These are phyloP conservation scores for Anastatus disparis DNA, from an alignment of 1,140 invertebrate species.

Conservation along the genomic window DNA sequence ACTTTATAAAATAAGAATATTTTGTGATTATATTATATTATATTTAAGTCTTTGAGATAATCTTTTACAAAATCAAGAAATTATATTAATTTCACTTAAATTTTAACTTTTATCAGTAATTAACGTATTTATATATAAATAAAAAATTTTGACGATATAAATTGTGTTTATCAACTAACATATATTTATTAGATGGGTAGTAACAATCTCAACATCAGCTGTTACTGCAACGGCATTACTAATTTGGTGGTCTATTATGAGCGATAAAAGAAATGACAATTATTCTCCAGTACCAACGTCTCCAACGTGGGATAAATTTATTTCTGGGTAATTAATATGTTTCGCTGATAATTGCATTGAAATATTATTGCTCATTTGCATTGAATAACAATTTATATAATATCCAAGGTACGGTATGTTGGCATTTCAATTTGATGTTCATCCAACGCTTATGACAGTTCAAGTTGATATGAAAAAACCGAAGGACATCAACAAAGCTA, in stretches of 20 bases:
- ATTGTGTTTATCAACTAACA: too few species aligned
- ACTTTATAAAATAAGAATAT: too few species aligned
- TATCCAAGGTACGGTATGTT: conserved; percentile 59
- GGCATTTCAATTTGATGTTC: conserved; percentile 78
- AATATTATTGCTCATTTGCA: neutral
- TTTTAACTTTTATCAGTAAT: neutral
- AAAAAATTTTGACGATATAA: too few species aligned
- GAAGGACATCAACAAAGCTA: conserved; percentile 71
- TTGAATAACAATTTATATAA: neutral
- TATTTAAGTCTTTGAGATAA: too few species aligned
- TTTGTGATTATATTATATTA: too few species aligned
- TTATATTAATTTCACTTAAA: neutral
- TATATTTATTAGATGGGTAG: conserved; percentile 55
- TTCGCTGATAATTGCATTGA: neutral
- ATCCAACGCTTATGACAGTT: conserved; percentile 81
- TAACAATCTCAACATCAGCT: conserved; percentile 48
- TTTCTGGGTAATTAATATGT: conserved; percentile 54
- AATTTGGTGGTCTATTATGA: conserved; percentile 62
- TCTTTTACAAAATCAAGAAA: too few species aligned
- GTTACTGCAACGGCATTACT: conserved; percentile 53
- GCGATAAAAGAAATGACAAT: conserved; percentile 51
- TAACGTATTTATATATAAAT: too few species aligned
- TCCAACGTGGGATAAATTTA: conserved; percentile 61
- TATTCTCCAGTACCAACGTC: conserved; percentile 51
- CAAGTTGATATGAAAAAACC: conserved; percentile 83